Evolutionary conservation across 2,113 vertebrate genomes (phyloP), one percentile per base, ranked within the genome.

Genomic region (Girardinichthys multiradiatus): DNA sequence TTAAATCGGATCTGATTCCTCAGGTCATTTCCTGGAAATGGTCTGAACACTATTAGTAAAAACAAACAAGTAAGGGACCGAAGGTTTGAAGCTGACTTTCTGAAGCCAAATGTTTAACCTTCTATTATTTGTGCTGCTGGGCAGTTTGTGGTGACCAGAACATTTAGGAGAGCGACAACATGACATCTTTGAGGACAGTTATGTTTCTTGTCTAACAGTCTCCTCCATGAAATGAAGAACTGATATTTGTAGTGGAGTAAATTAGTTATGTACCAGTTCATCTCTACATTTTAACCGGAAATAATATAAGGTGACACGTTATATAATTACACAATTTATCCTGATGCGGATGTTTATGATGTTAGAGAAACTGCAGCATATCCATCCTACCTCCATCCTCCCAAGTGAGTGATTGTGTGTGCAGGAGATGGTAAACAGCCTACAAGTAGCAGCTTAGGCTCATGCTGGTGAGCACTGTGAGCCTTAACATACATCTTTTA

Each of bases 1-100:
- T 31, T 66, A 9, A 59, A 79, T 60, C 63, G 26, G 21, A 26
- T 29, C 74, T 87, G 4, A 90, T 82, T 91, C 80, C 84, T 88
- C 80, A 89, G 87, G 88, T 93, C 81, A 90, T 85, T 93, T 95
- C 92, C 93, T 94, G 90, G 87, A 92, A 90, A 92, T 39, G 70
- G 85, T 87, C 87, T 88, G 51, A 93, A 86, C 89, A 93, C 84
- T 85, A 76, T 87, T 67, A 70, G 66, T 71, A 63, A 77, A 87
- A 83, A 92, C 86, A 92, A 94, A 92, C 90, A 92, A 85, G 72
- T 45, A 48, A 61, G 73, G 71, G 74, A 35, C 65, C 74, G 72
- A 92, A 93, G 88, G 91, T 87, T 77, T 82, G 84, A 80, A 66
- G 81, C 76, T 69, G 75, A 76, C n/a, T 82, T 59, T 72, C 73